Percentiles rank a stretch among this genome's conserved stretches.
Evolutionary conservation across 2,888 invertebrate species (phyloP).

Genomic region (Lamproptera curius): DNA sequence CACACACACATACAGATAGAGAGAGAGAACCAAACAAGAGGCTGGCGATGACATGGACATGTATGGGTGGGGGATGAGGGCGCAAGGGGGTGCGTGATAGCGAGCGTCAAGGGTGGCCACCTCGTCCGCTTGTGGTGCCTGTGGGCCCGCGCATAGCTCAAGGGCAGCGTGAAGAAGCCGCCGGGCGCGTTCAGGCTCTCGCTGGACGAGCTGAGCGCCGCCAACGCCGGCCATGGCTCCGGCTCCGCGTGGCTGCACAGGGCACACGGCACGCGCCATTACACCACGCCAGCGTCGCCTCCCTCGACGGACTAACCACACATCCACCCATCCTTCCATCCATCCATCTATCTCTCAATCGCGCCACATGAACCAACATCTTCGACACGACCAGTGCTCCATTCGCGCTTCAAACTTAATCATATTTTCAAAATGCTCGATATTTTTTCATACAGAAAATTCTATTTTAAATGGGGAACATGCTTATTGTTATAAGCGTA

Average conservation of each 20-base stretch:
- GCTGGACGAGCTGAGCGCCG: constrained; percentile 79
- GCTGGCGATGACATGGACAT: no score
- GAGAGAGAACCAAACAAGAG: no score
- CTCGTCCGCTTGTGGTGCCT: constrained; percentile 89
- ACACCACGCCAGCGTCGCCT: neutral
- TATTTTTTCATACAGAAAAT: no score
- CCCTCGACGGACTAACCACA: no score
- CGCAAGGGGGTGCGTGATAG: constrained; percentile 44
- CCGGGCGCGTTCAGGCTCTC: constrained; percentile 81
- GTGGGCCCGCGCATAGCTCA: constrained; percentile 88
- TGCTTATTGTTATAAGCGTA: no score
- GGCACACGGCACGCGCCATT: constrained; percentile 27
- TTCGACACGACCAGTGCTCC: neutral
- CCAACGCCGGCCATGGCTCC: constrained; percentile 56
- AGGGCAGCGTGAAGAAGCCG: constrained; percentile 84
- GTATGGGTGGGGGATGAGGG: neutral
- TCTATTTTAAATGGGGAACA: no score
- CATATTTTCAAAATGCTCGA: no score
- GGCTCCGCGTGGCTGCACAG: constrained; percentile 54
- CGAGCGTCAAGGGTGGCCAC: constrained; percentile 71
- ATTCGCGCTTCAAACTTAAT: no score
- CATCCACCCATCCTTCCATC: no score
- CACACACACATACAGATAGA: no score
- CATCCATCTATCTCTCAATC: no score
- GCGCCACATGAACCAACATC: neutral